Evolutionary conservation across 2,888 invertebrate species (phyloP), one percentile per base, ranked within the genome.

Genomic region (Lithodes maja): DNA sequence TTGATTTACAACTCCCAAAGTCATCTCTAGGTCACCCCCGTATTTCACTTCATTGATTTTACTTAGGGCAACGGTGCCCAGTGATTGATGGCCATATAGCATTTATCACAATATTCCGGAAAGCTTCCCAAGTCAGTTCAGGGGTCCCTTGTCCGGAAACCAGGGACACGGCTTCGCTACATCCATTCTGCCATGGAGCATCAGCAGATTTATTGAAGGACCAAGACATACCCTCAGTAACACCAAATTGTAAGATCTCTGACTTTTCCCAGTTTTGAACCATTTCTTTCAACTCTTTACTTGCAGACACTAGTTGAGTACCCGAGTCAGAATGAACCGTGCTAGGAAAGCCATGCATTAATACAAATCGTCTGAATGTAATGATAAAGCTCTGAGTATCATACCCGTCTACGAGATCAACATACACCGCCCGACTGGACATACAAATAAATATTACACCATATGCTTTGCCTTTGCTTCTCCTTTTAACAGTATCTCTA

Each of bases 401-500:
- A 77, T 87, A 82, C 7, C 83, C 68, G 50, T 87, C 82, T 9
- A 49, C 77, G 2, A 78, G 53, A 68, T 78, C 68, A 12, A 87
- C 5, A 69, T 77, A 68, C 61, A 87, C 87, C 15, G 61, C 78
- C 33, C 83, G 71, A 17, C 33, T 83, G 9, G 53, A 55, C 15
- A 87, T 33, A 54, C 83, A 87, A n/a, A 61, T 83, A 52, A 77
- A 82, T 17, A 87, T 83, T 12, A 87, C 12, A 50, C 85, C 85
- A 74, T 74, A 86, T 12, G 54, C 71, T 54, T 86, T 86, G 3
- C 61, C 55, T 2, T 33, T 75, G 55, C 71, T 86, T 55, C 82
- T 81, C 9, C 75, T 15, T 55, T 86, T 86, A 12, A 86, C 87
- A 12, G 87, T 83, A 54, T 87, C 87, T 53, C 71, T 87, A n/a